Conservation (phyloP, 2,888 invertebrate genomes). For the Leptinotarsa peninsularis region DNA sequence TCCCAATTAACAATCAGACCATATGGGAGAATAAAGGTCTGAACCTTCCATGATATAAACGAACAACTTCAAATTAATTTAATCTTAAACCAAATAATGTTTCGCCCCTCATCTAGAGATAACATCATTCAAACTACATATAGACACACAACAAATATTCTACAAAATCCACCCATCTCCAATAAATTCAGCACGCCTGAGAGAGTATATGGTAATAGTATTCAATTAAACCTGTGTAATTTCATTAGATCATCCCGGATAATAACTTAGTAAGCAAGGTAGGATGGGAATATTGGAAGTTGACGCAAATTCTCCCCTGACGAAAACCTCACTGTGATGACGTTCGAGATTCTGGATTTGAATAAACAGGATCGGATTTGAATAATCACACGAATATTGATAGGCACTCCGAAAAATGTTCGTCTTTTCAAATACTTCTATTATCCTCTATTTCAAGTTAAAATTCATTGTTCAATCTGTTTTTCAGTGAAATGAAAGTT, state of each 20-base stretch:
- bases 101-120: too few relatives aligned
- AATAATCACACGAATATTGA: background rate
- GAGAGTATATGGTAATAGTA: slow-evolving; percentile 29
- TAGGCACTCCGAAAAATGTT: too few relatives aligned
- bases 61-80: too few relatives aligned
- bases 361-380: slow-evolving; percentile 16
- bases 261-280: slow-evolving; percentile 39
- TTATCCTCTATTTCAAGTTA: too few relatives aligned
- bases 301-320: slow-evolving; percentile 31
- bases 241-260: slow-evolving; percentile 39
- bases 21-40: too few relatives aligned
- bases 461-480: too few relatives aligned
- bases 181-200: background rate
- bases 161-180: background rate
- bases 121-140: background rate
- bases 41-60: too few relatives aligned
- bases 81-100: too few relatives aligned
- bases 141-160: slow-evolving; percentile 6
- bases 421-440: too few relatives aligned
- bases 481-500: too few relatives aligned
- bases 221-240: slow-evolving; percentile 39
- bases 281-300: slow-evolving; percentile 37
- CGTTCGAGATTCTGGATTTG: slow-evolving; percentile 7
- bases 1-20: too few relatives aligned
- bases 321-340: slow-evolving; percentile 22